These are phyloP conservation scores for Monochamus saltuarius DNA, from an alignment of 1,140 invertebrate genomes.

Conservation along the genomic window DNA sequence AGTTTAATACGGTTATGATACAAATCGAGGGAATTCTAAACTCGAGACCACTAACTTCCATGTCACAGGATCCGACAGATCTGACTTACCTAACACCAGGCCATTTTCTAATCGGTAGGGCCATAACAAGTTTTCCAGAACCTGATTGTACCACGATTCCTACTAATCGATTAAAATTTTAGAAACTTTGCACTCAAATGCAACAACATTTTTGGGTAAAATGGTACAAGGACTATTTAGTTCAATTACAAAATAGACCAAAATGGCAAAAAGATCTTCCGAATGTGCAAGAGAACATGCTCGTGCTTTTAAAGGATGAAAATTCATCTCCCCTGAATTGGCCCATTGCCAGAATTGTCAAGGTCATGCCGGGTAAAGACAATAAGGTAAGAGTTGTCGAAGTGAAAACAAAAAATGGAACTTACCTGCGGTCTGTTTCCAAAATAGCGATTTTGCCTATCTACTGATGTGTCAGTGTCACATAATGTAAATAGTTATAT, in stretches of 20 bases:
- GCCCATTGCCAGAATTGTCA: background rate
- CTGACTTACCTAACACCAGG: constrained; percentile 36
- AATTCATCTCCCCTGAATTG: too few species aligned
- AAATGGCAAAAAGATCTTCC: constrained; percentile 10
- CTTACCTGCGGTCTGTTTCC: too few species aligned
- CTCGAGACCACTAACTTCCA: constrained; percentile 34
- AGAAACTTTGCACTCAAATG: constrained; percentile 13
- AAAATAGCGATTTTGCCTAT: too few species aligned
- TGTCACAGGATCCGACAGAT: constrained; percentile 43
- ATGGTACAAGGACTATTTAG: constrained; percentile 29
- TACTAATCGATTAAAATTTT: background rate
- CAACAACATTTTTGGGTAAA: constrained; percentile 28
- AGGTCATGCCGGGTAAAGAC: constrained; percentile 15
- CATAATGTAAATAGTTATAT: too few species aligned
- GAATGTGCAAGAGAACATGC: too few species aligned
- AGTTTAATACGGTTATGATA: constrained; percentile 36
- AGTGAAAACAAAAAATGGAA: constrained; percentile 17
- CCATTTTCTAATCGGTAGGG: constrained; percentile 13
- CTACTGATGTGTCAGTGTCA: too few species aligned
- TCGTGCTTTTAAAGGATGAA: too few species aligned
- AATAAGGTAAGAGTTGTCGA: constrained; percentile 16
- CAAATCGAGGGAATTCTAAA: constrained; percentile 45
- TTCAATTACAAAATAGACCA: constrained; percentile 8
- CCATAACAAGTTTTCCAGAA: background rate
- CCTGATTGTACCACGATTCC: background rate